A percentile compares a stretch with the other conserved stretches of the same genome.
Evolutionary conservation across 2,888 invertebrate genomes (phyloP).

Genomic region (Frankliniella intonsa): DNA sequence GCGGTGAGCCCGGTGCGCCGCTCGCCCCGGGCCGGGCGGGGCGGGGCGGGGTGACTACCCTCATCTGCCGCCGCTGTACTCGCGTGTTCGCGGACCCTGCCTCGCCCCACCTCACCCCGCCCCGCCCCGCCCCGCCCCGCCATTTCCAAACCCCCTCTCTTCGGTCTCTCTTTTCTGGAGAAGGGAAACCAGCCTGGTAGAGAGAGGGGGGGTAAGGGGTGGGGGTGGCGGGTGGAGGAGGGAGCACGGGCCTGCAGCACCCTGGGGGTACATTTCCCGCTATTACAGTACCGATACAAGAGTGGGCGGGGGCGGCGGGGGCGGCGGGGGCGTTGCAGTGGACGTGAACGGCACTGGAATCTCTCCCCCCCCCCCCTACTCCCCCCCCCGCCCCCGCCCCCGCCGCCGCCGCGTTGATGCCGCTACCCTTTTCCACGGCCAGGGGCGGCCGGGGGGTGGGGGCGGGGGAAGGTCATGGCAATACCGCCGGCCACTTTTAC

Average conservation of each 20-base stretch:
- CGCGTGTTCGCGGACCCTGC: neutral
- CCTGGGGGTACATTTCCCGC: slow-evolving; percentile 18
- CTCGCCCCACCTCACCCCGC: neutral
- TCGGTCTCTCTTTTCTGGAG: too few species aligned
- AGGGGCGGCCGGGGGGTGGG: neutral
- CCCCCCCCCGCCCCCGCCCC: neutral
- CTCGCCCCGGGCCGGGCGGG: neutral
- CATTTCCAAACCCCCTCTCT: too few species aligned
- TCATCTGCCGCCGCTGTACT: too few species aligned
- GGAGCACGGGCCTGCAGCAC: neutral
- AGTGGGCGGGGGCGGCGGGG: neutral
- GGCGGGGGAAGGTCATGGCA: too few species aligned
- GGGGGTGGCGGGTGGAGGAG: neutral
- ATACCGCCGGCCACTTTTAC: too few species aligned
- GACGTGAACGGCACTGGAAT: neutral
- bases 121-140: too few species aligned
- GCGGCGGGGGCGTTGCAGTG: neutral
- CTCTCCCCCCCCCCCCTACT: neutral
- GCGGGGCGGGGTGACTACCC: neutral
- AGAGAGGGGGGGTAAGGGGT: neutral
- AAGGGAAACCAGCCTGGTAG: neutral
- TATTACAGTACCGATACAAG: slow-evolving; percentile 7
- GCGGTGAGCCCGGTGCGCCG: neutral
- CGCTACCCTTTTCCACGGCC: too few species aligned
- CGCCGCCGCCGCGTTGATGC: neutral